Percentiles rank a stretch among this genome's conserved stretches.
phyloP scores from a whole-genome alignment of 2,797 vertebrate genomes.

The Chaetophractus vellerosus region DNA sequence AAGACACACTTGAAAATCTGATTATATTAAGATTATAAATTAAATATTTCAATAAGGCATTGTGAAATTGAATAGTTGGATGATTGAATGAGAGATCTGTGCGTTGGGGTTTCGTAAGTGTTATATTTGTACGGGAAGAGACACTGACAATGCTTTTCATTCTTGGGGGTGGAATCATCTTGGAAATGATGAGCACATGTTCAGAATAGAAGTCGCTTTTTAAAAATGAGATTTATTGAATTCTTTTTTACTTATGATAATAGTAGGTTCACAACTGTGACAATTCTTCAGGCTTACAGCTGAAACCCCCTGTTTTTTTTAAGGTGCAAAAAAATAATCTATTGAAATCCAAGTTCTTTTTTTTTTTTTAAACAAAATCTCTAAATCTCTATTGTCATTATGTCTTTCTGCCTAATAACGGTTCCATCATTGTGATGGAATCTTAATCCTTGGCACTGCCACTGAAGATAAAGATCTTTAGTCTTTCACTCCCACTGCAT shows the following conservation, averaged over 20 bases:
- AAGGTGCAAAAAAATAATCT: not conserved
- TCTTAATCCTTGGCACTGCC: not conserved
- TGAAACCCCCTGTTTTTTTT: conserved; percentile 20
- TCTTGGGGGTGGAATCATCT: conserved; percentile 50
- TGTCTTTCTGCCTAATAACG: not conserved
- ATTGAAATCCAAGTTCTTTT: not conserved
- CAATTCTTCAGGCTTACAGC: not conserved
- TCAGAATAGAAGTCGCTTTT: conserved; percentile 54
- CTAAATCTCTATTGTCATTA: not conserved
- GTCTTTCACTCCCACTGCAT: not conserved
- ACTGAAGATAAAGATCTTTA: conserved; percentile 8
- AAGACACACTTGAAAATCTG: not conserved
- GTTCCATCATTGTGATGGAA: not conserved
- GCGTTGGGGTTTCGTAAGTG: conserved; percentile 15
- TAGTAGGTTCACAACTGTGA: not conserved
- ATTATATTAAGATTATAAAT: not conserved
- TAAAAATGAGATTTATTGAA: conserved; percentile 52
- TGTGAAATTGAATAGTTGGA: not conserved
- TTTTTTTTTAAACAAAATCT: not conserved
- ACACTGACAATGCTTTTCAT: not conserved
- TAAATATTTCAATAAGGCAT: not conserved
- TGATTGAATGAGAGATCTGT: not conserved
- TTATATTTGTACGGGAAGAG: not conserved
- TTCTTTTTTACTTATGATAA: conserved; percentile 6
- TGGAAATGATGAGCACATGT: conserved; percentile 55